Conservation (phyloP, 2,888 invertebrate species). For the Himalopsyche tibetana region DNA sequence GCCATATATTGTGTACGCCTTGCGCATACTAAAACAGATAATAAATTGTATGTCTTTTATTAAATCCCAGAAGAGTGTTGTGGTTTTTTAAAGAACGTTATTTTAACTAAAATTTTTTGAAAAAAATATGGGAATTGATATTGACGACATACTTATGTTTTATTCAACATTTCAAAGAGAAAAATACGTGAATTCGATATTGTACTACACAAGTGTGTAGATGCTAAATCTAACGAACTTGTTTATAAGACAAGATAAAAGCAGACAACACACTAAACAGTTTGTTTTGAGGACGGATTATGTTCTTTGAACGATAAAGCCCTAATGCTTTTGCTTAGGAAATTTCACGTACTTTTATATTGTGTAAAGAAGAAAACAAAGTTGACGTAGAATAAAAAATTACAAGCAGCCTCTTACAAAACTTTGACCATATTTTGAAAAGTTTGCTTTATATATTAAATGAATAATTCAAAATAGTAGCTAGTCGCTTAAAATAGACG, state of each 20-base stretch:
- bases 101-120: no score
- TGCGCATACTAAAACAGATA: no score
- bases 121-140: no score
- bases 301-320: conserved; percentile 8
- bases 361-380: conserved; percentile 1
- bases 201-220: no score
- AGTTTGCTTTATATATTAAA: neutral
- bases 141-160: no score
- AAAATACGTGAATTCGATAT: no score
- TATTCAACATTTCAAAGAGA: no score
- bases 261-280: neutral
- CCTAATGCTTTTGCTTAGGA: neutral
- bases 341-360: neutral
- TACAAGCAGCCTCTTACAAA: neutral
- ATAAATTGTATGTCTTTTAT: no score
- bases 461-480: neutral
- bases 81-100: no score
- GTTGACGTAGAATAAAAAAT: conserved; percentile 13
- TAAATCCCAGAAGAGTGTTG: no score
- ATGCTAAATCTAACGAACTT: neutral
- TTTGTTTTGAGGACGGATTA: conserved; percentile 26
- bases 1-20: no score
- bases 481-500: neutral
- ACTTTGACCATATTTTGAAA: neutral
- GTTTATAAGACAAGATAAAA: conserved; percentile 13